Evolutionary conservation across 30 jellyfish, hydroid and myxozoan genomes (phyloP), one percentile per base, ranked within the genome.

Genomic region (Rhopilema esculentum): DNA sequence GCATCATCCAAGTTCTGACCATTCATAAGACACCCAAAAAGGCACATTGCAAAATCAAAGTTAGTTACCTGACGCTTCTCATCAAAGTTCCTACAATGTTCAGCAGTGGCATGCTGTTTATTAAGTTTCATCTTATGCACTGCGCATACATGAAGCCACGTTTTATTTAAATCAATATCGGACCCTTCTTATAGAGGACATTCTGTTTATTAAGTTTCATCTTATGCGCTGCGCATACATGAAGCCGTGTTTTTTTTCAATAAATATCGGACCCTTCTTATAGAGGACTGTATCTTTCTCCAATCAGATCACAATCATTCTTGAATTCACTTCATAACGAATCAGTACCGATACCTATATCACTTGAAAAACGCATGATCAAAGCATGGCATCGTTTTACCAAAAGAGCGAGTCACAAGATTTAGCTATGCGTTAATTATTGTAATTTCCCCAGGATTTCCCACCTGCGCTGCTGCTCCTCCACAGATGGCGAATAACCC

Each of bases 11-110:
- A 51, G 19, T 15, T 9, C 19, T 51, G 66, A 19, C 66, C 15
- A 51, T 51, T 51, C 66, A 51, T 51, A 51, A 51, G 66, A 24
- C 72, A 18, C 26, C 72, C 72, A 63, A 63, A 63, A 19, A 63
- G n/a, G 29, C 72, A n/a, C 72, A 63, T 19, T 18, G 72, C 72
- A 63, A 63, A 63, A 63, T 63, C 22, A 12, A 66, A 66, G 25
- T 21, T 66, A 52, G 67, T 52, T 2, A 25, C 74, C 74, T 64
- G 31, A 64, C 31, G 6, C 31, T 64, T 64, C 19, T 20, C 27
- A 64, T 64, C 31, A 21, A 20, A 64, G 17, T 64, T 20, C 27
- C 27, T 64, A 18, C 74, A 21, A 64, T 64, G 9, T 21, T 64
- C 19, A 25, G 31, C 74, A 64, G 27, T 64, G 27, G 74, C 31